Base-by-base conservation (phyloP, 2,797 vertebrate species). In the Microhierax caerulescens region DNA sequence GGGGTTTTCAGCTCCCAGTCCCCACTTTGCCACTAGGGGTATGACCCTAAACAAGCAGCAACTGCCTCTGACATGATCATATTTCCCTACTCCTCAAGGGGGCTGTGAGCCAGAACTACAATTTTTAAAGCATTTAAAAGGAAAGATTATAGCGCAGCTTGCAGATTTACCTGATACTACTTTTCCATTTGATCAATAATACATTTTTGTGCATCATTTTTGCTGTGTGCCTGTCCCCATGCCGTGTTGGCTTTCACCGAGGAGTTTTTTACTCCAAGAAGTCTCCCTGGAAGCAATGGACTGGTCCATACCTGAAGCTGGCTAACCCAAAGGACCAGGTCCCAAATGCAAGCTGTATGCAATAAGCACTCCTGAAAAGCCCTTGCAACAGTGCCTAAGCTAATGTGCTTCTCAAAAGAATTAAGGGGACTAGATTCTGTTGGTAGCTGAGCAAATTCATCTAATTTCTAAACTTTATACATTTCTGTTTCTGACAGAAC, bases 221-320 rank as follows among this genome's bases (percentile, higher is more conserved):
- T 73, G 32, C 39, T 59, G 5, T 19, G 16, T 64, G 34, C n/a
- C 54, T 45, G 7, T 30, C n/a, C 51, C 63, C 15, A 4, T 8
- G 11, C 27, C 0, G 0, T 28, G 9, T 1, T 32, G 30, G 22
- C 51, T 85, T 57, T 61, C 60, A 54, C 11, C 1, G 2, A 54
- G 36, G 27, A 36, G 10, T 16, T 3, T 37, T 75, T 82, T 25
- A 65, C 14, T 54, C 23, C 24, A 65, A 53, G n/a, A 72, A 45
- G 25, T 47, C 18, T 82, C 20, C 53, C 64, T 79, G 37, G 34
- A 76, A 59, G 32, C 10, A 80, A 13, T 4, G 7, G 32, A 22
- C 10, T 32, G 22, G 19, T 51, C 39, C 22, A 22, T 24, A 65
- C 18, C 19, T 43, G 47, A 30, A 61, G 32, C 13, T 30, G 53